Evolutionary conservation across 2,888 invertebrate species (phyloP), one percentile per base, ranked within the genome.

Genomic region (Caenorhabditis angaria): DNA sequence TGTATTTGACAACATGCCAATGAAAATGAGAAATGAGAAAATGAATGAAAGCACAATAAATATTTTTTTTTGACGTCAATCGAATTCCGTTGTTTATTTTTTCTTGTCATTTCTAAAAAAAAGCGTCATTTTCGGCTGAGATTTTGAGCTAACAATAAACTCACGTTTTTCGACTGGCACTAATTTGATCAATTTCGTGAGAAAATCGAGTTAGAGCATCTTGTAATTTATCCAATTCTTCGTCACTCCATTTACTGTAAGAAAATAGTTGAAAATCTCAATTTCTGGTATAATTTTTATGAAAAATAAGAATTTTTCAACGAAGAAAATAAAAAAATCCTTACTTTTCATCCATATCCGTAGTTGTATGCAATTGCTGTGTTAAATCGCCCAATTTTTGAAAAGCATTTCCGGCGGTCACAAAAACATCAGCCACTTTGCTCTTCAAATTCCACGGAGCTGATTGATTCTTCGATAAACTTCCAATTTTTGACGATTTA

Each of bases 351-450:
- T 80, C 78, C 12, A 72, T 55, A 25, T 77, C 80, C 5, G 76
- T 65, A n/a, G 66, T 70, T 6, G 74, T 65, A 48, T 83, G 79
- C 51, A 85, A 61, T 55, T 82, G 79, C 10, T 85, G 67, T 0
- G 85, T 83, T 22, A 85, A 65, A 59, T 85, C 85, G 22, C 85
- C 84, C 18, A 85, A 65, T 61, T 82, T 81, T 53, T 85, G 85
- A 65, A 85, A 85, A 10, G 85, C 84, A 57, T 82, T 80, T 5
- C 85, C 83, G n/a, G 85, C 85, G 0, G 85, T 83, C 18, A 83
- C 73, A 59, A 85, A 85, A 6, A 85, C 80, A 65, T 85, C 85
- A 0, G 84, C 84, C 12, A 84, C 79, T 55, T 79, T 79, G 12
- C 72, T 67, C 12, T 77, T 77, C 29, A 75, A 47, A 25, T 79